Conservation (phyloP, 2,113 vertebrate species). For the Grantiella picta region DNA sequence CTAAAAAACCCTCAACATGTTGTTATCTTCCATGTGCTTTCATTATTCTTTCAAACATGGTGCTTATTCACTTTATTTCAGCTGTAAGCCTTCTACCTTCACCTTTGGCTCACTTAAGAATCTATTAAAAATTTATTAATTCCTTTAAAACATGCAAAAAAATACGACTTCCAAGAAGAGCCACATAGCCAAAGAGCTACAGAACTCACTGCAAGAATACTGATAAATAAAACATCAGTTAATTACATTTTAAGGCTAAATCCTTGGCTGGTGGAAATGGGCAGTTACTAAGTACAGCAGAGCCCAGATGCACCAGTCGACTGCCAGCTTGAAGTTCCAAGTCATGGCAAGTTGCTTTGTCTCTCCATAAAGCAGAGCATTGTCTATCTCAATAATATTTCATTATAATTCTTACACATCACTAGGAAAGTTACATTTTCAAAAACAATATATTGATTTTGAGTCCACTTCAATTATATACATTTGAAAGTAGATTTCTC, state of each 20-base stretch:
- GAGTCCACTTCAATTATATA: background rate
- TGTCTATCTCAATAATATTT: background rate
- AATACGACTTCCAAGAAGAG: background rate
- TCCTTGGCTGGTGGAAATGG: background rate
- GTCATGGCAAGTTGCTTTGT: background rate
- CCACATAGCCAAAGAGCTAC: background rate
- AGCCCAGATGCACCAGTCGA: background rate
- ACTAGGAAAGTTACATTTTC: background rate
- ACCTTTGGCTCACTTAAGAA: background rate
- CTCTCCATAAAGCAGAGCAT: background rate
- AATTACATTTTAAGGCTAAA: background rate
- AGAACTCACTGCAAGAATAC: background rate
- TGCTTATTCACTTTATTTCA: background rate
- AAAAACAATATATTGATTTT: background rate
- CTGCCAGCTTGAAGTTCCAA: background rate
- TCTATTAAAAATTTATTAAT: background rate
- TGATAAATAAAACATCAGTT: background rate
- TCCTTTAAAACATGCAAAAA: constrained; percentile 43
- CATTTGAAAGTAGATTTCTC: background rate
- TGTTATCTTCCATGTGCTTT: background rate
- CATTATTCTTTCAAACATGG: background rate
- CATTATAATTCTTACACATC: background rate
- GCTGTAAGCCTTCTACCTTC: background rate
- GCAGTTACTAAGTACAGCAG: background rate
- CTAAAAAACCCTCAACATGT: background rate